Evolutionary conservation across 2,113 vertebrate genomes (phyloP).

Genomic region (Syngnathus floridae): DNA sequence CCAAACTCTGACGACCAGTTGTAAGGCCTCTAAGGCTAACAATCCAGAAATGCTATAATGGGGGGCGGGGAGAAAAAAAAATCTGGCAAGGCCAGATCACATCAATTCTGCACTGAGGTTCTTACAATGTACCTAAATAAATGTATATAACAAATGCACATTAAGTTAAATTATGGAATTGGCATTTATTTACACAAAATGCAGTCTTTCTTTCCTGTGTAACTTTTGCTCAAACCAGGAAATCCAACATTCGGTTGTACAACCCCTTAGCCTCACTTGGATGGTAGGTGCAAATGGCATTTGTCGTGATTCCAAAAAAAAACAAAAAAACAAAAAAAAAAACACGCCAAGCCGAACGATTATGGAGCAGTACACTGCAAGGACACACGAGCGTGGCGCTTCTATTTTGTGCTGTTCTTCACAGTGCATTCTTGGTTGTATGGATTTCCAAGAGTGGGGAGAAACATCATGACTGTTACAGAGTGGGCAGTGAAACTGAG

Average conservation of each 20-base stretch:
- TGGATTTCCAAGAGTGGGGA: slow-evolving; percentile 35
- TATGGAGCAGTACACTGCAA: slow-evolving; percentile 35
- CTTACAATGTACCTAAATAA: background rate
- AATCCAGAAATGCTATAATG: slow-evolving; percentile 7
- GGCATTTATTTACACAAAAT: slow-evolving; percentile 38
- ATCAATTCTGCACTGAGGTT: slow-evolving; percentile 17
- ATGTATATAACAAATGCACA: background rate
- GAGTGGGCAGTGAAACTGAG: slow-evolving; percentile 58
- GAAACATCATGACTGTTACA: slow-evolving; percentile 22
- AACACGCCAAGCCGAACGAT: slow-evolving; percentile 24
- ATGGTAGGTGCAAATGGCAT: slow-evolving; percentile 27
- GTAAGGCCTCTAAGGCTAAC: slow-evolving; percentile 47
- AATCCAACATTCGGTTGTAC: slow-evolving; percentile 8
- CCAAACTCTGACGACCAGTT: slow-evolving; percentile 17
- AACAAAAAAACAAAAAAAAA: slow-evolving; percentile 22
- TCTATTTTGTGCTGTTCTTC: slow-evolving; percentile 58
- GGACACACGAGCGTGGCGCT: slow-evolving; percentile 32
- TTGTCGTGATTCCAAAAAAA: background rate
- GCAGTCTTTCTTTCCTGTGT: slow-evolving; percentile 15
- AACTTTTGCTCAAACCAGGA: slow-evolving; percentile 9
- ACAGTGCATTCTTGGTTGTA: slow-evolving; percentile 52
- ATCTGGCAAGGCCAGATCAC: slow-evolving; percentile 33
- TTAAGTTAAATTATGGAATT: slow-evolving; percentile 21
- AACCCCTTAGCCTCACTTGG: background rate
- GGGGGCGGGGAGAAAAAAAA: background rate